Evolutionary conservation across 2,888 invertebrate species (phyloP), one percentile per base, ranked within the genome.

Genomic region (Phaonia tiefii): DNA sequence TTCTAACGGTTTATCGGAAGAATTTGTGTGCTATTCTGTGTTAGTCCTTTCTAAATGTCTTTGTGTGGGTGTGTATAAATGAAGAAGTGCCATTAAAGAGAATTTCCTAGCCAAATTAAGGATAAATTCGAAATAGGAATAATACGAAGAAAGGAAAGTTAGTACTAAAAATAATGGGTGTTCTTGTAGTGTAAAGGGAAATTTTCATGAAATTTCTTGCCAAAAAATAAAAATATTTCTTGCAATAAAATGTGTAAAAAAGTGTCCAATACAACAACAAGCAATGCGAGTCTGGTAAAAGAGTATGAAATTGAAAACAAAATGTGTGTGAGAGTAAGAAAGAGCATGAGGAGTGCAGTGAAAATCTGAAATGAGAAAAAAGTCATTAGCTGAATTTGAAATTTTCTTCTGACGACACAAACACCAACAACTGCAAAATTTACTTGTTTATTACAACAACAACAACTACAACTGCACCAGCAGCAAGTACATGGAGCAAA

Each of bases 381-480:
- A 4, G 42, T 42, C 51, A 51, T 17, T 42, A 13, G 22, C 17
- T 22, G 46, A 60, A 60, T 20, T 60, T 39, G 73, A 74, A 72
- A 60, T 72, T 46, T 58, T 63, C 63, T 42, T 63, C 22, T 51
- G 7, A 49, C n/a, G 44, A 72, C 49, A 56, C 37, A n/a, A 22
- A 49, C 51, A 71, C n/a, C 54, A 56, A 51, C 58, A 63, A 60
- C 72, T 15, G n/a, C 66, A 51, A 11, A 63, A 22, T 22, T 63
- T 63, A 63, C 63, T 63, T 63, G 63, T 63, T 63, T 42, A 42
- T 42, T 63, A 39, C 65, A 73, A 44, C 54, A 26, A 11, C 51
- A 74, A 8, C 58, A 67, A 75, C 58, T 58, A 71, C 44, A 71
- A 54, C 74, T 70, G 20, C 13, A 46, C 44, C n/a, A n/a, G n/a